These are phyloP conservation scores for Ephialtes manifestator DNA, from an alignment of 2,888 invertebrate species.

Conservation along the genomic window DNA sequence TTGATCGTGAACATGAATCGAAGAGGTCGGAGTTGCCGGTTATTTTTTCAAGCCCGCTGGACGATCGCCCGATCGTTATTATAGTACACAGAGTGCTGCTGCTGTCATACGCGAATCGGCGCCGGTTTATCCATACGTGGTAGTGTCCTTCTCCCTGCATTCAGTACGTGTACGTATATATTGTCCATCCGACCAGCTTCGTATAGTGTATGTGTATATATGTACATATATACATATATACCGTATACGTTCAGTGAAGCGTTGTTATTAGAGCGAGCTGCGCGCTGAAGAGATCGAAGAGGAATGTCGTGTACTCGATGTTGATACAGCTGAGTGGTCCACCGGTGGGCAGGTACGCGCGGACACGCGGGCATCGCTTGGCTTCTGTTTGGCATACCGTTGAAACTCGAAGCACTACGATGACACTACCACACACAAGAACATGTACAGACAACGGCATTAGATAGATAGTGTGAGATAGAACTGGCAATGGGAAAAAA, in stretches of 20 bases:
- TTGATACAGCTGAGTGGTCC: slow-evolving; percentile 86
- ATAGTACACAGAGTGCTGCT: neutral
- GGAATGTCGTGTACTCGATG: slow-evolving; percentile 85
- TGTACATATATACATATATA: slow-evolving; percentile 11
- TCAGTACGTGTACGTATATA: slow-evolving; percentile 3
- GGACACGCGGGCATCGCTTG: slow-evolving; percentile 76
- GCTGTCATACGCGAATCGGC: slow-evolving; percentile 34
- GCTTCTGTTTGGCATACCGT: slow-evolving; percentile 85
- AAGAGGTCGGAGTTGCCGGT: neutral
- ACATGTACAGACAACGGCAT: neutral
- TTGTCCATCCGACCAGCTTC: neutral
- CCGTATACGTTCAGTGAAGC: slow-evolving; percentile 28
- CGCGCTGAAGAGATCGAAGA: slow-evolving; percentile 80
- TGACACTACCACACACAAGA: neutral
- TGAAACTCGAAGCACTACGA: slow-evolving; percentile 54
- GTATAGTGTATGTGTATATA: slow-evolving; percentile 5
- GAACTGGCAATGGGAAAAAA: neutral
- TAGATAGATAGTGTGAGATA: neutral
- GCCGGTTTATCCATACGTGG: slow-evolving; percentile 40
- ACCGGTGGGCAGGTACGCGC: slow-evolving; percentile 80
- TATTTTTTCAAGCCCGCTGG: slow-evolving; percentile 36
- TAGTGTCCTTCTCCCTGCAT: slow-evolving; percentile 34
- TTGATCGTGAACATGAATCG: slow-evolving; percentile 22
- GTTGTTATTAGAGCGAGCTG: slow-evolving; percentile 79
- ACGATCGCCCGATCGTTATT: slow-evolving; percentile 33